These are phyloP conservation scores for Ptilodon capucinus DNA, from an alignment of 2,888 invertebrate species.

Conservation along the genomic window DNA sequence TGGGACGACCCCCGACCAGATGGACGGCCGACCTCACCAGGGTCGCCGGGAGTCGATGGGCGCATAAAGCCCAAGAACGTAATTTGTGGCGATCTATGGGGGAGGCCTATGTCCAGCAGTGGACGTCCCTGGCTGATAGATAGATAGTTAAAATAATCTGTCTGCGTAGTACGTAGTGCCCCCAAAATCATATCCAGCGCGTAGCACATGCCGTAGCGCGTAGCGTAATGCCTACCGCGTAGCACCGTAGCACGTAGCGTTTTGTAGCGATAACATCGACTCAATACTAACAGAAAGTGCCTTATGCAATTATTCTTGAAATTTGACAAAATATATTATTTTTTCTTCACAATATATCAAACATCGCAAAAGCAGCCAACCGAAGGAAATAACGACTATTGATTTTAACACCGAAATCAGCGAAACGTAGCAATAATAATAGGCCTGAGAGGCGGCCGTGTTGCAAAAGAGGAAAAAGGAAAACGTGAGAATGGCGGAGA, in stretches of 20 bases:
- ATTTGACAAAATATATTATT: not conserved
- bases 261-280: too few species aligned
- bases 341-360: not conserved
- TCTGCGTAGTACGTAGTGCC: not conserved
- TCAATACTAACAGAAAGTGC: not conserved
- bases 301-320: not conserved
- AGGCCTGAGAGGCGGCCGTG: not conserved
- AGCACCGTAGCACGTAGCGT: not conserved
- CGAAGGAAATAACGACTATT: not conserved
- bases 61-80: too few species aligned
- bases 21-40: too few species aligned
- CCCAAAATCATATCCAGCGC: not conserved
- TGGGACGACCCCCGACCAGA: too few species aligned
- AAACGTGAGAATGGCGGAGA: constrained; percentile 6
- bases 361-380: not conserved
- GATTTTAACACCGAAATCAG: constrained; percentile 1
- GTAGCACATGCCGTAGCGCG: not conserved
- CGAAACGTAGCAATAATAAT: constrained; percentile 2
- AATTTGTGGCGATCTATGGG: too few species aligned
- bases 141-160: too few species aligned
- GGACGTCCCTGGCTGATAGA: too few species aligned
- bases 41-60: too few species aligned
- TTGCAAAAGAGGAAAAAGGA: not conserved
- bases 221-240: not conserved
- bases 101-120: too few species aligned